These are phyloP conservation scores for Omphaloscelis lunosa DNA, from an alignment of 2,888 invertebrate species.

Conservation along the genomic window DNA sequence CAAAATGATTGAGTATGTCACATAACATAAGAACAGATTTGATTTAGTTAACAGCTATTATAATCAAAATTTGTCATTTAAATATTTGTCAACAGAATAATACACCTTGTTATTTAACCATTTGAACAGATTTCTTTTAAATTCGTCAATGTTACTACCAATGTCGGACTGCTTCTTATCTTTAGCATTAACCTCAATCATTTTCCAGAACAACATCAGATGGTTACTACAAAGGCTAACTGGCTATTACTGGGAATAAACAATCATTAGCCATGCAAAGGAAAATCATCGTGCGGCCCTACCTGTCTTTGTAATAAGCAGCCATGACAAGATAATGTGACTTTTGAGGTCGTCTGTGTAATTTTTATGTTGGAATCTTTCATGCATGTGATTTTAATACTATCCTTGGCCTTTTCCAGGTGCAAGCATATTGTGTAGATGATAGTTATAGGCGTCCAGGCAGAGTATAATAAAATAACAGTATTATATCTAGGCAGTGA, in stretches of 20 bases:
- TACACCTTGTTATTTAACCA: too few relatives aligned
- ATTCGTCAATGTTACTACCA: too few relatives aligned
- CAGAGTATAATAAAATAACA: too few relatives aligned
- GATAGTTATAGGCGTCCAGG: neutral
- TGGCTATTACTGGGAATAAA: conserved; percentile 45
- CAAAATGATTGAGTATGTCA: too few relatives aligned
- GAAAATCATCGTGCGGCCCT: conserved; percentile 31
- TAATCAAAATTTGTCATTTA: too few relatives aligned
- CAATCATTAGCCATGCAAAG: conserved; percentile 31
- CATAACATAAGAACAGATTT: too few relatives aligned
- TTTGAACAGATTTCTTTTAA: too few relatives aligned
- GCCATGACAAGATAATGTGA: conserved; percentile 46
- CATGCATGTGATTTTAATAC: conserved; percentile 30
- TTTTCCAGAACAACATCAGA: conserved; percentile 15
- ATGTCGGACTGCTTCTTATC: neutral
- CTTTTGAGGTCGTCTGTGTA: conserved; percentile 30
- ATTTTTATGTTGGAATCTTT: conserved; percentile 28
- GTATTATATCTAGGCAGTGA: too few relatives aligned
- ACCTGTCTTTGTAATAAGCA: conserved; percentile 25
- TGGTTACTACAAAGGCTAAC: conserved; percentile 36
- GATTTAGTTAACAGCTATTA: too few relatives aligned
- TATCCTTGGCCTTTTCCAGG: neutral
- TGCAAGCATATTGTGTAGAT: neutral
- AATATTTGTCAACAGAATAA: too few relatives aligned
- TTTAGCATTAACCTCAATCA: conserved; percentile 23